Evolutionary conservation across 2,797 vertebrate genomes (phyloP).

Genomic region (Moxostoma hubbsi): DNA sequence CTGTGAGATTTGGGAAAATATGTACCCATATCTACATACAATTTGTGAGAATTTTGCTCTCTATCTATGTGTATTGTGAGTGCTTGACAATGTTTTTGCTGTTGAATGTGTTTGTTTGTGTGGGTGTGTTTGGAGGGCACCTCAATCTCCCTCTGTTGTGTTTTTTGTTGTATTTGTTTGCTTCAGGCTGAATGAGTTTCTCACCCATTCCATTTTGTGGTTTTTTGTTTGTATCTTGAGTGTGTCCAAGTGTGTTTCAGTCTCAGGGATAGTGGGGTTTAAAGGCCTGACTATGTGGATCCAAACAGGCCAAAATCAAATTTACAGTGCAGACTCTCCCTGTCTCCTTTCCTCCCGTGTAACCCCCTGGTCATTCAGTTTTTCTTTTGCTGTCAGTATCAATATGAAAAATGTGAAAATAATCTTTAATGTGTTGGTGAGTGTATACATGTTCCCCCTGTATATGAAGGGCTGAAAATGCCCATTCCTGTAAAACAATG

Average conservation of each 20-base stretch:
- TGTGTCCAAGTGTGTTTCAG: constrained; percentile 2
- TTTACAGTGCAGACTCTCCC: background rate
- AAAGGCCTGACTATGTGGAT: constrained; percentile 21
- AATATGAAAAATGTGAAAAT: background rate
- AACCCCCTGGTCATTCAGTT: background rate
- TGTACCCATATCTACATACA: background rate
- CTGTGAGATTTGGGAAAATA: constrained; percentile 7
- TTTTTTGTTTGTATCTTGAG: background rate
- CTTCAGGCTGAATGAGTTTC: background rate
- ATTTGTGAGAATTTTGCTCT: background rate
- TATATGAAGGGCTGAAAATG: background rate
- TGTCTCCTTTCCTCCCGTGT: background rate
- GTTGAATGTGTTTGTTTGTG: constrained; percentile 7
- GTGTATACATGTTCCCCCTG: constrained; percentile 30
- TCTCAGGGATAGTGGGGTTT: constrained; percentile 7
- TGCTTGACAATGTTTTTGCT: background rate
- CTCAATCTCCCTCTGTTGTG: background rate
- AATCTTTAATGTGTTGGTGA: background rate
- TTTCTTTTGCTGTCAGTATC: background rate
- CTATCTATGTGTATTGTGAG: background rate
- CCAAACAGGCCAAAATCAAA: constrained; percentile 22
- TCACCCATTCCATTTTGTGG: constrained; percentile 7
- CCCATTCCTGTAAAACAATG: background rate
- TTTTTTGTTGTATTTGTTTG: constrained; percentile 30
- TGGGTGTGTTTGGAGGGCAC: constrained; percentile 12